These are phyloP conservation scores for Narcine bancroftii DNA, from an alignment of 2,113 vertebrate species.

Conservation along the genomic window DNA sequence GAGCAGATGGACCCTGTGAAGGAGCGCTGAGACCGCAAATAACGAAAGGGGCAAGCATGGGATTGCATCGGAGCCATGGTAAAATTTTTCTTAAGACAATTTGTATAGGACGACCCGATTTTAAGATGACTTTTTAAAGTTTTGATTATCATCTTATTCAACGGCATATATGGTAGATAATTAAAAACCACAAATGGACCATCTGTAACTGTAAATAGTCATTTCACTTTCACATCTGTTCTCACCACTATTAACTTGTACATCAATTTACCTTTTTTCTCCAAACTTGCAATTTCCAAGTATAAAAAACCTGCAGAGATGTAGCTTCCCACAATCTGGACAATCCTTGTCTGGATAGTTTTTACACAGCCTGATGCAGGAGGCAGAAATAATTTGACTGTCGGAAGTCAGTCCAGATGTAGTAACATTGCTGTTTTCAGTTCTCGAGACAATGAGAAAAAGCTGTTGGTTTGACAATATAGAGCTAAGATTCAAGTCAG, in stretches of 20 bases:
- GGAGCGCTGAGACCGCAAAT: too few species aligned
- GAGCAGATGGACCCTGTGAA: too few species aligned
- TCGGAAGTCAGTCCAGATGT: background rate
- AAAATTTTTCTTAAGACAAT: too few species aligned
- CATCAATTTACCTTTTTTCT: background rate
- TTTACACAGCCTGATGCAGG: background rate
- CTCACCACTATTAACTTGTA: too few species aligned
- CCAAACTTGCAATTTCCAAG: background rate
- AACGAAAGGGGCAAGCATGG: too few species aligned
- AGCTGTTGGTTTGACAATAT: background rate
- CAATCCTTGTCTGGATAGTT: constrained; percentile 13
- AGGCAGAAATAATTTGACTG: background rate
- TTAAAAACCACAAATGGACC: too few species aligned
- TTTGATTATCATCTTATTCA: too few species aligned
- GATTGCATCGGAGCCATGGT: too few species aligned
- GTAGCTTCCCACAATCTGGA: background rate
- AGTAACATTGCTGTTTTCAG: background rate
- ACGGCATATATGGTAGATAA: too few species aligned
- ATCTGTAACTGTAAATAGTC: background rate
- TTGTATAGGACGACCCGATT: too few species aligned
- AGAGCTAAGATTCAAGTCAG: background rate
- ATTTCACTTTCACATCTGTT: background rate
- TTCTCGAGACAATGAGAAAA: background rate
- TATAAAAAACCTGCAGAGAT: constrained; percentile 22
- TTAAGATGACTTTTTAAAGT: too few species aligned